Percentiles rank a stretch among this genome's conserved stretches.
phyloP scores from a whole-genome alignment of 2,888 invertebrate genomes.

The Anoncus sp. region DNA sequence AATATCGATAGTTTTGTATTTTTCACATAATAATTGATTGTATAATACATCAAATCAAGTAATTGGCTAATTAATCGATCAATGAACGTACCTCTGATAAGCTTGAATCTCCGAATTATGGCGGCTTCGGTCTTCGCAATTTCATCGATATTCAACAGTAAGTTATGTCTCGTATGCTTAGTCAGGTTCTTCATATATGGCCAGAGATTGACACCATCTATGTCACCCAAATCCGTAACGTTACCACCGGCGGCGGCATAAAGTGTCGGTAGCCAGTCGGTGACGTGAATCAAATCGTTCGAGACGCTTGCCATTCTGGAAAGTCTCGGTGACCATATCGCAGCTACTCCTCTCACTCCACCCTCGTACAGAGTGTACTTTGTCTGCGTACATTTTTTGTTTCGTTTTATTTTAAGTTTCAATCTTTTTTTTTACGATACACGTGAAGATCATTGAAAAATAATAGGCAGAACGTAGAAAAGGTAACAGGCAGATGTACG shows the following conservation, averaged over 20 bases:
- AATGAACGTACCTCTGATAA: slow-evolving; percentile 75
- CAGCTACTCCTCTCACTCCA: slow-evolving; percentile 86
- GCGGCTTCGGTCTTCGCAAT: slow-evolving; percentile 77
- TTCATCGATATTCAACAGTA: slow-evolving; percentile 85
- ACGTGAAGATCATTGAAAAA: neutral
- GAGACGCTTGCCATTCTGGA: slow-evolving; percentile 85
- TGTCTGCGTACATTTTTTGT: slow-evolving; percentile 82
- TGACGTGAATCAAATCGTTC: slow-evolving; percentile 87
- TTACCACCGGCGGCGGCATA: slow-evolving; percentile 86
- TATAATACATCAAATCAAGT: slow-evolving; percentile 15
- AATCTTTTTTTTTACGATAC: neutral
- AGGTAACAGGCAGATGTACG: no score
- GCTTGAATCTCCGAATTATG: slow-evolving; percentile 77
- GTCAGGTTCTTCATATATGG: slow-evolving; percentile 80
- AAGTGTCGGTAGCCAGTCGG: slow-evolving; percentile 90
- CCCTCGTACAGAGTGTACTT: slow-evolving; percentile 91
- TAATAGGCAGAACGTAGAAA: no score
- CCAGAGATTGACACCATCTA: slow-evolving; percentile 85
- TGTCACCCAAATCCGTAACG: slow-evolving; percentile 75
- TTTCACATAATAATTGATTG: no score
- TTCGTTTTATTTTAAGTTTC: neutral
- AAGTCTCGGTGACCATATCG: slow-evolving; percentile 88
- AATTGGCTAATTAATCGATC: slow-evolving; percentile 30
- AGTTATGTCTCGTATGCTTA: slow-evolving; percentile 80
- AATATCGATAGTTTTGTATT: no score